Evolutionary conservation across 2,797 vertebrate species (phyloP).

Genomic region (Avahi laniger): DNA sequence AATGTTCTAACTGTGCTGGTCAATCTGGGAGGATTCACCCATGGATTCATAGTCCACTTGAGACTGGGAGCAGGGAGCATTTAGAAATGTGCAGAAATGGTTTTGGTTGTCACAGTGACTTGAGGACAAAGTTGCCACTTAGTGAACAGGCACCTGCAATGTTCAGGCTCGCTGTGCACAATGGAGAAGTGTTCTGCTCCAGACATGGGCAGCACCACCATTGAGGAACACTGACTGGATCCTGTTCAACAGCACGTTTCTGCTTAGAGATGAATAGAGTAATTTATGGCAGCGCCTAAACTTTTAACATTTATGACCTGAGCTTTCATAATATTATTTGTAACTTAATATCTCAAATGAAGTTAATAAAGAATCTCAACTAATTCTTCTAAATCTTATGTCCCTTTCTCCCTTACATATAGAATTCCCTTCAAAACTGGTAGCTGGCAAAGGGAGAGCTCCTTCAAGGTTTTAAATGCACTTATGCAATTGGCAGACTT

Average conservation of each 20-base stretch:
- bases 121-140: not conserved
- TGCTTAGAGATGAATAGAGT: not conserved
- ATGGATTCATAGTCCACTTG: not conserved
- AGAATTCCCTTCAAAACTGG: conserved; percentile 48
- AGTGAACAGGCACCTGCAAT: not conserved
- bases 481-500: conserved; percentile 32
- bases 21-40: not conserved
- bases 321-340: not conserved
- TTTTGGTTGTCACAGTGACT: not conserved
- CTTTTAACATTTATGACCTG: not conserved
- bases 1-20: not conserved
- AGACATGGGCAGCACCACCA: not conserved
- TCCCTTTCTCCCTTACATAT: not conserved
- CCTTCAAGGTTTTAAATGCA: conserved; percentile 26
- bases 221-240: not conserved
- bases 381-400: not conserved
- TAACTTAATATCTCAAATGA: not conserved
- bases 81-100: not conserved
- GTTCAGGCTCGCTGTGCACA: not conserved
- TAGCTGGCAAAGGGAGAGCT: conserved; percentile 42
- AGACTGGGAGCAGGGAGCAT: not conserved
- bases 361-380: not conserved
- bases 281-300: not conserved
- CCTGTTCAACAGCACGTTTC: not conserved
- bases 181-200: not conserved